Evolutionary conservation across 2,888 invertebrate species (phyloP), one percentile per base, ranked within the genome.

Genomic region (Pristionchus arcanus): DNA sequence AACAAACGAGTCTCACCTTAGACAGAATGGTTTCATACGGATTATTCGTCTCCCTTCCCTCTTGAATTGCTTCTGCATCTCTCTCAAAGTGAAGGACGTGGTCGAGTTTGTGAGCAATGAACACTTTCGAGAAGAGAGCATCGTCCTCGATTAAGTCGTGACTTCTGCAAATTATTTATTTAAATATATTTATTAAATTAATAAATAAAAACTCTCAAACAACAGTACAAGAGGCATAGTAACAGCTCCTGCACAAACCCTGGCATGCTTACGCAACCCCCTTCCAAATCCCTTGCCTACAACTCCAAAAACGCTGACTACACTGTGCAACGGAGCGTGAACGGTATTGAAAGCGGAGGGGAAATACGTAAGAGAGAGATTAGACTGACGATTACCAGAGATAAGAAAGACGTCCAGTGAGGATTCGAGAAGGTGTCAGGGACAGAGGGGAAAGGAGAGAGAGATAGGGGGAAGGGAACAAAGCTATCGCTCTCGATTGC

Each of bases 31-130:
- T 97, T 95, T 98, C 98, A 86, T 97, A 96, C 25, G 98, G 96
- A 94, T 97, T 97, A 87, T 95, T 94, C 34, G 93, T 89, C 89
- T 94, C 92, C 53, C 96, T 96, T 87, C 97, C 96, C 31, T 97
- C 97, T 90, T 97, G 96, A 95, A 97, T 97, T 94, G 97, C 96
- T 88, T 96, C 96, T 88, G 98, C 97, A 95, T 99, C 98, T 55
- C 97, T 92, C 91, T 96, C 96, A 91, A 95, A 95, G 91, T 96
- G 94, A 3, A 95, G 95, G 94, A 98, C 98, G 96, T 99, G 97
- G 92, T 97, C 97, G 90, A 99, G 96, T 92, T 97, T 97, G 95
- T 98, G 97, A 0, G 99, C 99, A 95, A 99, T 99, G 95, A 97
- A 99, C 7, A 97, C 97, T 25, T 91, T 92, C 91, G 92, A 91